Conservation (phyloP, 2,797 vertebrate species). For the Melanogrammus aeglefinus region DNA sequence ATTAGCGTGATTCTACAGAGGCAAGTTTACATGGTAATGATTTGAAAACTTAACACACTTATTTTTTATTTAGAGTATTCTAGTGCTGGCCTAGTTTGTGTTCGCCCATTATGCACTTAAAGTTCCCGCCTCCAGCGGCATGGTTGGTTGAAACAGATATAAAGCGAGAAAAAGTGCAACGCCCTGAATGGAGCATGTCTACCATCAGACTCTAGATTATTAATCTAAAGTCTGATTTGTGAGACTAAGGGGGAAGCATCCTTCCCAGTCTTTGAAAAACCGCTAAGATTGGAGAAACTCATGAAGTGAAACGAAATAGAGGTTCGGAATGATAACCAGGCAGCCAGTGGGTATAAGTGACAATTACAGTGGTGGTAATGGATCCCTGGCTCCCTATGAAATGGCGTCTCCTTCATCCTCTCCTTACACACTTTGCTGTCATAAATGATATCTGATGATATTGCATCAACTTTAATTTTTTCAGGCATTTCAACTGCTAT, state of each 20-base stretch:
- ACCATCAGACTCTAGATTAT: too few relatives aligned
- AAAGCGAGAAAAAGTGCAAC: too few relatives aligned
- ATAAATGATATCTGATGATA: neutral
- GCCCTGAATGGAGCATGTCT: too few relatives aligned
- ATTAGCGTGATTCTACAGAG: too few relatives aligned
- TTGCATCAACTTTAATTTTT: neutral
- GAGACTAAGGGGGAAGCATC: neutral
- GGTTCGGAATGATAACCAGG: neutral
- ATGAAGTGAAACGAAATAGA: slow-evolving; percentile 3
- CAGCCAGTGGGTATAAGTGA: neutral
- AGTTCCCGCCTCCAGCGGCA: too few relatives aligned
- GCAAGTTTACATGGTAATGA: too few relatives aligned
- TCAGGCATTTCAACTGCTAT: neutral
- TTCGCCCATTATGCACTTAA: too few relatives aligned
- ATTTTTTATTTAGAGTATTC: too few relatives aligned
- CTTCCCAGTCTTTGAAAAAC: neutral
- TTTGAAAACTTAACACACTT: too few relatives aligned
- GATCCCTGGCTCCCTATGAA: neutral
- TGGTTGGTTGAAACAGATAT: too few relatives aligned
- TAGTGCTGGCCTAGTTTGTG: too few relatives aligned
- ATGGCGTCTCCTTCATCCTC: neutral
- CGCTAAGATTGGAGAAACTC: neutral
- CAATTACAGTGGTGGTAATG: neutral
- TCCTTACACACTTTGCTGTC: neutral
- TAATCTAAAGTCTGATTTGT: too few relatives aligned